These are phyloP conservation scores for Albula glossodonta DNA, from an alignment of 2,113 vertebrate species.

Conservation along the genomic window DNA sequence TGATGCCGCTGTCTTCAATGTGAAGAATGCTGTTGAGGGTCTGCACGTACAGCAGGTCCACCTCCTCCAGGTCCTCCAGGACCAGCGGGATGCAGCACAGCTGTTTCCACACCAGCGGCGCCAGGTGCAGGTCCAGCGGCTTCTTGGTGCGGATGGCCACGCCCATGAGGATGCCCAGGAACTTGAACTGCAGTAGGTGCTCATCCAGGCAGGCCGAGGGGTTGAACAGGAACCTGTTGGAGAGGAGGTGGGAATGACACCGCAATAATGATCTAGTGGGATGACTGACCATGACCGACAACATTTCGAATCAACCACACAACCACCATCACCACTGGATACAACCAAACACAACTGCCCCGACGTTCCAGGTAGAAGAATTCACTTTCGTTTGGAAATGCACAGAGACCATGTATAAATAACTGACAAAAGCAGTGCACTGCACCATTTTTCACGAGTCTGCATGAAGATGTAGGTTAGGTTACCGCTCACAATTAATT, in stretches of 20 bases:
- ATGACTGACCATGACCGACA: neutral
- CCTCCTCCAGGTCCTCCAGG: slow-evolving; percentile 83
- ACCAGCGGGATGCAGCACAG: slow-evolving; percentile 82
- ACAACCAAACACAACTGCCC: neutral
- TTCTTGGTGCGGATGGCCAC: slow-evolving; percentile 86
- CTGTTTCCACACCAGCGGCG: slow-evolving; percentile 84
- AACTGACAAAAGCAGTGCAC: neutral
- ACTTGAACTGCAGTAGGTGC: slow-evolving; percentile 83
- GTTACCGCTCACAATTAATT: neutral
- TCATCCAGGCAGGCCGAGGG: slow-evolving; percentile 80
- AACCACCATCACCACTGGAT: no score
- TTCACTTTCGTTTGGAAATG: no score
- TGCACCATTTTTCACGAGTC: neutral
- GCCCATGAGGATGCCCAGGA: slow-evolving; percentile 84
- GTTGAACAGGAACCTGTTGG: slow-evolving; percentile 78
- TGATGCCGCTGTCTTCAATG: slow-evolving; percentile 88
- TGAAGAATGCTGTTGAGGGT: slow-evolving; percentile 88
- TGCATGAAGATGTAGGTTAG: neutral
- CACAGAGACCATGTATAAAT: neutral
- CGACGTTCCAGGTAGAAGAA: no score
- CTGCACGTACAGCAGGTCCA: slow-evolving; percentile 84
- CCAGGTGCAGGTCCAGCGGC: slow-evolving; percentile 82
- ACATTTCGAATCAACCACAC: no score
- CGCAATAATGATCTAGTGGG: neutral
- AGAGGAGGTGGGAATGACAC: slow-evolving; percentile 18